phyloP scores from a whole-genome alignment of 2,888 invertebrate species.

The Zygaena filipendulae region DNA sequence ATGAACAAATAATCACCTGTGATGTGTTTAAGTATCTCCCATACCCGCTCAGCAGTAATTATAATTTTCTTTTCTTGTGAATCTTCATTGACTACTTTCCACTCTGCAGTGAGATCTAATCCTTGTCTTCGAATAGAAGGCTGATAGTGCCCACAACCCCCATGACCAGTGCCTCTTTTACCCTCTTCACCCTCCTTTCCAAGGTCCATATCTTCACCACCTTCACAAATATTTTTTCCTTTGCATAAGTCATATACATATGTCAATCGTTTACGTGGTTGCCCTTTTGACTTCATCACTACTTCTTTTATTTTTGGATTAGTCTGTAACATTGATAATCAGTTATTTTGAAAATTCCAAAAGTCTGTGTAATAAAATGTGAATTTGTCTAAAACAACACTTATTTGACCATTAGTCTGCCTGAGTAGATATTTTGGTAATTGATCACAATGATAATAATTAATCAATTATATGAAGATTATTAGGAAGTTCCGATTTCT shows the following conservation, averaged over 20 bases:
- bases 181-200: slow-evolving; percentile 79
- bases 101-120: slow-evolving; percentile 95
- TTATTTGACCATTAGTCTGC: too few species aligned
- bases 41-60: slow-evolving; percentile 94
- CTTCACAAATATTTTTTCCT: slow-evolving; percentile 97
- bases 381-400: too few species aligned
- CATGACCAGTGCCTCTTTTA: slow-evolving; percentile 76
- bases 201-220: slow-evolving; percentile 97
- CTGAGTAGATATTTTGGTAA: too few species aligned
- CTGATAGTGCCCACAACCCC: slow-evolving; percentile 98
- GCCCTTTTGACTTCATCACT: slow-evolving; percentile 95
- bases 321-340: slow-evolving; percentile 63
- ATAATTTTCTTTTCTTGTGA: slow-evolving; percentile 96
- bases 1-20: slow-evolving; percentile 69
- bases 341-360: background rate
- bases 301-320: slow-evolving; percentile 95
- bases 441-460: too few species aligned
- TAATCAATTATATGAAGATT: too few species aligned
- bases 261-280: slow-evolving; percentile 92
- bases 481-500: too few species aligned
- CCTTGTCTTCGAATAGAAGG: slow-evolving; percentile 91
- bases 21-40: slow-evolving; percentile 96
- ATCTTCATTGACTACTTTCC: slow-evolving; percentile 99
- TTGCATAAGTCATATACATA: slow-evolving; percentile 99
- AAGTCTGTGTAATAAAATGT: too few species aligned